Base-by-base conservation (phyloP, 2,797 vertebrate species). In the Xyrichtys novacula region DNA sequence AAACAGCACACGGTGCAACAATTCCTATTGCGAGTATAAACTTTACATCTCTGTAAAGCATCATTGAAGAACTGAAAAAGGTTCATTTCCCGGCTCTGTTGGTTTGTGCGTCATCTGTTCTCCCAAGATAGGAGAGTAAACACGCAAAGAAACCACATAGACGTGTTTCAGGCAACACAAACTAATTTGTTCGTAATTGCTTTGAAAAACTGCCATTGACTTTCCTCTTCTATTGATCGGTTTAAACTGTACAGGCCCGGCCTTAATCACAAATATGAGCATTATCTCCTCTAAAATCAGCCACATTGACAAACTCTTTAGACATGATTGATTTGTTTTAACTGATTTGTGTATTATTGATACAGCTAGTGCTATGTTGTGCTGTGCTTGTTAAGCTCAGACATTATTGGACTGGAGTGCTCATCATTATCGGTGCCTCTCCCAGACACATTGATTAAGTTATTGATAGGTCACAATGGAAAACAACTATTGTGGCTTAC, bases 381-480 rank as follows among this genome's bases (percentile, higher is more conserved):
- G 50, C 32, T 49, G 62, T 16, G 64, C 76, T 69, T 42, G 60
- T 87, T 68, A 74, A 38, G 57, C 49, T 59, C 56, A 69, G 59
- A 82, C 52, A 44, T 62, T 74, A 72, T 56, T 66, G 60, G 72
- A 65, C 56, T 40, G 78, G 70, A 86, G 61, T 81, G 81, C 71
- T 53, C 29, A 60, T 86, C 85, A 77, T 80, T 40, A 69, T 81
- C 74, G 34, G 17, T 57, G 31, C 42, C 28, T 68, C 48, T 66
- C 46, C 53, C 68, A 67, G 72, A 80, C 67, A 63, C 38, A 85
- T 66, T 71, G 88, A 89, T 88, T 72, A 75, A 39, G 28, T 63
- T 85, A 88, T 82, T 68, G 89, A 88, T 74, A 28, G 36, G 54
- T 62, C 65, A 50, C 80, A 72, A 38, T 42, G 63, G 53, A 77